Evolutionary conservation across 2,888 invertebrate genomes (phyloP).

Genomic region (Himalopsyche japonica): DNA sequence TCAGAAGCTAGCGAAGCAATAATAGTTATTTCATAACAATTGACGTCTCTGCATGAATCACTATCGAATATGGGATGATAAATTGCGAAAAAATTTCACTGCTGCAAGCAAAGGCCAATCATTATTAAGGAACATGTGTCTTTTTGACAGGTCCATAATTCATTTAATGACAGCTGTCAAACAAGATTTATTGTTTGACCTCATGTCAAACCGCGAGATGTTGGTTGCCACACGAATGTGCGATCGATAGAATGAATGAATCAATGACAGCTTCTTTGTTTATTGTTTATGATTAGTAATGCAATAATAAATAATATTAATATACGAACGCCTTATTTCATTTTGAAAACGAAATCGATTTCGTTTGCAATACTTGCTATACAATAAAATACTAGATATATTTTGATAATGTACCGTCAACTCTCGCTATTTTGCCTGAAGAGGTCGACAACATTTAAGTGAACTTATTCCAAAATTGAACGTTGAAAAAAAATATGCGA

Average conservation of each 20-base stretch:
- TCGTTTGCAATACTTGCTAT: too few species aligned
- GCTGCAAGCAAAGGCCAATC: conserved; percentile 11
- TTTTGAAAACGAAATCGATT: too few species aligned
- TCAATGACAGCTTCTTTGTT: not conserved
- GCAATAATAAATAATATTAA: not conserved
- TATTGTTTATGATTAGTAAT: not conserved
- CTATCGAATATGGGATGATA: not conserved
- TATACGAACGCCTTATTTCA: not conserved
- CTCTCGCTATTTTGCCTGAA: too few species aligned
- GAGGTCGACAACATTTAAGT: too few species aligned
- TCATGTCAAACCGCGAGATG: conserved; percentile 8
- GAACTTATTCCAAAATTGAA: too few species aligned
- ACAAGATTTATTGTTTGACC: conserved; percentile 25
- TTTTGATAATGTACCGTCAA: too few species aligned
- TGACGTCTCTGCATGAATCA: not conserved
- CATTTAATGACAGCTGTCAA: conserved; percentile 20
- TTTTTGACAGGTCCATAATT: conserved; percentile 22
- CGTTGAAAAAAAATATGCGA: too few species aligned
- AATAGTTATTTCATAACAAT: too few species aligned
- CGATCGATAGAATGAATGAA: not conserved
- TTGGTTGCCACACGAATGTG: not conserved
- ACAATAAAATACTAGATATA: too few species aligned
- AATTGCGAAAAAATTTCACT: not conserved
- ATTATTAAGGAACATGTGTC: conserved; percentile 21
- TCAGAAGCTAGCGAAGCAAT: too few species aligned